A percentile compares a stretch with the other conserved stretches of the same genome.
Conservation (phyloP, 2,113 vertebrate species). For the Marmota monax region DNA sequence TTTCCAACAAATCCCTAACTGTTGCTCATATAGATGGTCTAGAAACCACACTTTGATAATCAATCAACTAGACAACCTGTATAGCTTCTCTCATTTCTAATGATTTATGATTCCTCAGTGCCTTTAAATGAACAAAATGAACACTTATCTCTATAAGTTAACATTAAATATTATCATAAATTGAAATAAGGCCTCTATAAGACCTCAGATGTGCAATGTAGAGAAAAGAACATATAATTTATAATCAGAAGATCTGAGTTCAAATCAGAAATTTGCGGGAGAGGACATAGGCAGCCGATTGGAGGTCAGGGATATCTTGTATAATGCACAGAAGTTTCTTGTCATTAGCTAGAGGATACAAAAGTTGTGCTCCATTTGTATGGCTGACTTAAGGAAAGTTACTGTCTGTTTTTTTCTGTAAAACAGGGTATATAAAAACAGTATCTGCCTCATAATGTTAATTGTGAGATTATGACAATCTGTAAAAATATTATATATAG, state of each 20-base stretch:
- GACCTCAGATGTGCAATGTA: background rate
- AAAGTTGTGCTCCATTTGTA: background rate
- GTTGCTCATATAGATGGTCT: background rate
- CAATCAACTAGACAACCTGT: background rate
- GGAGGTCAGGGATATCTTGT: too few relatives aligned
- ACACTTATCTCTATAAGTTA: constrained; percentile 30
- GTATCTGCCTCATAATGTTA: background rate
- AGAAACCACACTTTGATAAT: background rate
- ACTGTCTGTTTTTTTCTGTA: constrained; percentile 29
- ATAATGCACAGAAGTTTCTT: too few relatives aligned
- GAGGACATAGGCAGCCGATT: too few relatives aligned
- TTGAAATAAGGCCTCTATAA: constrained; percentile 10
- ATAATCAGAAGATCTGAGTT: constrained; percentile 27
- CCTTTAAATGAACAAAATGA: constrained; percentile 41
- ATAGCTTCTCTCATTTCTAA: constrained; percentile 11
- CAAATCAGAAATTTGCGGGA: background rate
- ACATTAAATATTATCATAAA: constrained; percentile 40
- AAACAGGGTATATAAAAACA: constrained; percentile 58
- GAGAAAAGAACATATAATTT: constrained; percentile 36
- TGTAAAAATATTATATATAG: background rate
- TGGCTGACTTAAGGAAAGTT: background rate
- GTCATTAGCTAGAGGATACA: too few relatives aligned
- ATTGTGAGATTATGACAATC: constrained; percentile 15
- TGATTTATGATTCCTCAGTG: constrained; percentile 1
- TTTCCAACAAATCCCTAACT: constrained; percentile 37